Base-by-base conservation (phyloP, 2,888 invertebrate species). In the Harpalus rubripes region DNA sequence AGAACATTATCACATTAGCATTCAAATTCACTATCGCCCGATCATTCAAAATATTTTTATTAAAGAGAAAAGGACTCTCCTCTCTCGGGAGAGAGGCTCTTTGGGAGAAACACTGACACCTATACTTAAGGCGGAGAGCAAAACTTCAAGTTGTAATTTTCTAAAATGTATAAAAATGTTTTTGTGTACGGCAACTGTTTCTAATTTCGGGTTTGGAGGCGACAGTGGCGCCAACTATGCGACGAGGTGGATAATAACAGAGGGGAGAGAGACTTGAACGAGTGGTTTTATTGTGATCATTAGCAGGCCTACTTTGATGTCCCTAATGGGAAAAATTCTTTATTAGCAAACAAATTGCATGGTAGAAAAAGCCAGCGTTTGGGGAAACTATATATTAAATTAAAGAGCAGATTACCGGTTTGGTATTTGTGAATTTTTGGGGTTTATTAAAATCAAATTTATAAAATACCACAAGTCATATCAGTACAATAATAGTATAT, bases 121-220 rank as follows among this genome's bases (percentile, higher is more conserved):
- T 84, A 84, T 84, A 84, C 52, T 82, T 87, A 87, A 87, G 88
- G 88, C 88, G 89, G 88, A 86, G 88, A 87, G 88, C 88, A 87
- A 81, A 59, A 52, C 76, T 86, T 86, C 87, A 89, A 87, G 89
- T 88, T 85, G 87, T 87, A 89, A 89, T 89, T 89, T 89, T 88
- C 88, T 88, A 89, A 89, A 89, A 88, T 88, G 89, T 89, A 89
- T 88, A 88, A 88, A 89, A 89, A 88, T 88, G 87, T 88, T 88
- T 88, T 88, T 18, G 87, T 85, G 56, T 76, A 41, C 76, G 32
- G 39, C 76, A 61, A 72, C 72, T 82, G 82, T 39, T 65, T 82
- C 82, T 82, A 82, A 82, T 82, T 72, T 82, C 32, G 72, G 82
- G 82, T 82, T 72, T 82, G 65, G 72, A n/a, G 15, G 56, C 44